Evolutionary conservation across 2,888 invertebrate species (phyloP).

Genomic region (Apamea crenata): DNA sequence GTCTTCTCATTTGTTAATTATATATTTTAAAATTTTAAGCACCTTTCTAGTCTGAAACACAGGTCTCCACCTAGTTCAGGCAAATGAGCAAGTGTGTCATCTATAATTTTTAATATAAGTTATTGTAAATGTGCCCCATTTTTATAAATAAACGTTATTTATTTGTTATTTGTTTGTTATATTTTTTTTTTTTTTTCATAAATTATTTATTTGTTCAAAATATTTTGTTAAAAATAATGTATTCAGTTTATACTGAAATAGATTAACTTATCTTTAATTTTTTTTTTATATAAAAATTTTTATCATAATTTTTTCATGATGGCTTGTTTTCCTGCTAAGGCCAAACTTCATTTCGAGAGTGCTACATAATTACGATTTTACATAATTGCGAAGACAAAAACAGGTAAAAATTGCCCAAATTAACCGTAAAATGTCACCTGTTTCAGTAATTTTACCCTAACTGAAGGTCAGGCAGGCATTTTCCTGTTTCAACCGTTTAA

Average conservation of each 20-base stretch:
- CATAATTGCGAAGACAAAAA: slow-evolving; percentile 36
- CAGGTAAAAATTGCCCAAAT: slow-evolving; percentile 34
- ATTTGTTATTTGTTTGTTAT: too few relatives aligned
- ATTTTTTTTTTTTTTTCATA: too few relatives aligned
- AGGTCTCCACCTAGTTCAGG: too few relatives aligned
- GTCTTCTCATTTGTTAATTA: too few relatives aligned
- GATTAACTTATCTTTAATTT: neutral
- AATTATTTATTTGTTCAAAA: too few relatives aligned
- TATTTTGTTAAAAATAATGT: neutral
- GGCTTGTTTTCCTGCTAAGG: neutral
- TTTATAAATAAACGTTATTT: too few relatives aligned
- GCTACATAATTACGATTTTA: slow-evolving; percentile 9
- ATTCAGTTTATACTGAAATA: neutral
- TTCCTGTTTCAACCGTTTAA: slow-evolving; percentile 1
- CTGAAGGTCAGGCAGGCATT: neutral
- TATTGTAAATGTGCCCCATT: too few relatives aligned
- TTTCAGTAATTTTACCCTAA: slow-evolving; percentile 23
- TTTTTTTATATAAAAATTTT: neutral
- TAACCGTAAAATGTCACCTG: slow-evolving; percentile 24
- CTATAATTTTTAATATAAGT: too few relatives aligned
- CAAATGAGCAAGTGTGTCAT: too few relatives aligned
- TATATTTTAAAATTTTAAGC: too few relatives aligned
- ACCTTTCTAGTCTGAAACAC: too few relatives aligned
- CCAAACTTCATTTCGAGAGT: neutral
- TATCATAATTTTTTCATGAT: neutral